Base-by-base conservation (phyloP, 2,888 invertebrate genomes). In the Nomada fucata region DNA sequence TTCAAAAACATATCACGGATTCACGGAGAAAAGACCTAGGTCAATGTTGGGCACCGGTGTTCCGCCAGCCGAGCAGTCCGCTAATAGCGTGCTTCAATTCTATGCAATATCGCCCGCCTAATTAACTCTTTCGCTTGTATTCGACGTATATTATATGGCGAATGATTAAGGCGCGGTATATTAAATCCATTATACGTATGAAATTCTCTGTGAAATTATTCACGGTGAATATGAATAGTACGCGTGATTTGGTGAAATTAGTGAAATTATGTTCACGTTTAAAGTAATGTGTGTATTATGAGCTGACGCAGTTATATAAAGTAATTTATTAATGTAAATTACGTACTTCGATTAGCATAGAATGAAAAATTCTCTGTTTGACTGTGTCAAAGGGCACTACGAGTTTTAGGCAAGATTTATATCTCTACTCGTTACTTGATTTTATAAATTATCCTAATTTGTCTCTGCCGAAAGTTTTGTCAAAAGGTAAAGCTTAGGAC, bases 31-130 rank as follows among this genome's bases (percentile, higher is more conserved):
- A 61, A 29, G 53, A 13, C 68, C 44, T 69, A 75, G 18, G 1
- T 0, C 47, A 47, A 60, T 60, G 52, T 59, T 50, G 13, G 13
- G 11, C 29, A 55, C 13, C 18, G 20, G 20, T 44, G 29, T 60
- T 67, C 5, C 52, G 23, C 44, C 13, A 47, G 61, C 44, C 47
- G 36, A 52, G 4, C 71, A 53, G 44, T 23, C 13, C 23, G 53
- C 53, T 68, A 75, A 75, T 61, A 61, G 68, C 26, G 60, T 44
- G 26, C 9, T 44, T 61, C 53, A n/a, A 61, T 68, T 75, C n/a
- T 68, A 52, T 42, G 26, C 53, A 47, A 47, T 15, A 47, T 47
- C 47, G 47, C 47, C 47, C 47, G 47, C 47, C 23, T 68, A 61
- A 75, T 68, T 75, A 68, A 61, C 53, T 53, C 60, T 47, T 44